phyloP scores from a whole-genome alignment of 1,140 invertebrate species.

The Heliothis subflexa region DNA sequence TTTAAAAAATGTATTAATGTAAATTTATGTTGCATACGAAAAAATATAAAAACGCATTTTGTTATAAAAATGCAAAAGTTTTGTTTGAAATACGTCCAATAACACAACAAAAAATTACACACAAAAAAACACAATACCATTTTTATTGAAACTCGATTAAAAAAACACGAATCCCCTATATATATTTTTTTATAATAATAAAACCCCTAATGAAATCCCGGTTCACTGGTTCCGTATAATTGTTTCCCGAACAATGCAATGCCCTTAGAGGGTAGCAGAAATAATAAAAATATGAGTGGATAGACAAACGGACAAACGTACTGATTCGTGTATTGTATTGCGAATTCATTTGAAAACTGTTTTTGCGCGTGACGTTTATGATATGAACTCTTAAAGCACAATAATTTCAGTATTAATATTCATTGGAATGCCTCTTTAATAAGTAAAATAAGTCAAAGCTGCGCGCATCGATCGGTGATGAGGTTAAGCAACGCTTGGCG shows the following conservation, averaged over 20 bases:
- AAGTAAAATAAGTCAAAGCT: no score
- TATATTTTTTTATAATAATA: conserved; percentile 18
- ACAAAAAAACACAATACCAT: background rate
- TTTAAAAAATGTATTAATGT: no score
- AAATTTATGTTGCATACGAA: background rate
- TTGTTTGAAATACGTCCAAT: background rate
- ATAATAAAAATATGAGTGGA: conserved; percentile 29
- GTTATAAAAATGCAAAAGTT: background rate
- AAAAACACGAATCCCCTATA: conserved; percentile 9
- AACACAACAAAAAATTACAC: background rate
- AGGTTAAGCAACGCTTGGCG: no score
- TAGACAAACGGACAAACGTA: conserved; percentile 9
- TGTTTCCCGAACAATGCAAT: background rate
- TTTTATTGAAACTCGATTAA: background rate
- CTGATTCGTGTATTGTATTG: background rate
- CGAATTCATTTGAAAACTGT: background rate
- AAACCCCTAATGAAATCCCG: conserved; percentile 9
- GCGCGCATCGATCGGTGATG: no score
- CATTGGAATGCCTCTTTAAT: no score
- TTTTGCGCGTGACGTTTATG: background rate
- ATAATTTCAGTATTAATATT: no score
- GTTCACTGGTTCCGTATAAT: conserved; percentile 9
- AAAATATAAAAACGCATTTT: no score
- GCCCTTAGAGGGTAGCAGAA: conserved; percentile 1
- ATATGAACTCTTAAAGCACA: background rate